Evolutionary conservation across 2,113 vertebrate genomes (phyloP), one percentile per base, ranked within the genome.

Genomic region (Prietella phreatophila): DNA sequence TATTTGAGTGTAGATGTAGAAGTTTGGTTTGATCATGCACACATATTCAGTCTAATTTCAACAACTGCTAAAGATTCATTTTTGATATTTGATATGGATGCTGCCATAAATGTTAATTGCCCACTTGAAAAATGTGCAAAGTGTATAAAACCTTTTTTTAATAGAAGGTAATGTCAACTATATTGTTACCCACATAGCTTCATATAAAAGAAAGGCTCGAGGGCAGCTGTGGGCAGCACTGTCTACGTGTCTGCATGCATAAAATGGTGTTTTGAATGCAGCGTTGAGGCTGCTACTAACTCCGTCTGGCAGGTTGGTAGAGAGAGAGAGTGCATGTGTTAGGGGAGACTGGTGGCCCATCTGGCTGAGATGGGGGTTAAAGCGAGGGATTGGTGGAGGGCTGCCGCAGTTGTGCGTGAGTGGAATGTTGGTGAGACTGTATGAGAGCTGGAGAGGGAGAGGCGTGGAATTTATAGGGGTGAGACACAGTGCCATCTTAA

Each of bases 401-500:
- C 92, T 96, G 96, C 96, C 93, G 97, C 97, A 98, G 97, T 96
- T 96, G 93, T 94, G 96, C 96, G 97, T 98, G 97, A 96, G 97
- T 94, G 90, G 97, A 97, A 97, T 99, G 92, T 95, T 88, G 91
- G 92, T 93, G 93, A 91, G 88, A 89, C 91, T 13, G 73, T 58
- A 58, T n/a, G 69, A 60, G 60, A 88, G 79, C 84, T 27, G 39
- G 80, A 83, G 56, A 61, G 84, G 76, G 90, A 89, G 91, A 91
- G 87, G 85, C 90, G 50, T 87, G 86, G 88, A 90, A 92, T 93
- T 88, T 86, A 86, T 87, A 90, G 75, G 90, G 89, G 82, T 87
- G 87, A 92, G 88, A 90, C 86, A 87, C 85, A 81, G 58, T 75
- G 80, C 89, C 89, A 80, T 65, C 76, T 36, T 89, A 88, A 88